Evolutionary conservation across 2,888 invertebrate genomes (phyloP).

Genomic region (Chrysina gloriosa): DNA sequence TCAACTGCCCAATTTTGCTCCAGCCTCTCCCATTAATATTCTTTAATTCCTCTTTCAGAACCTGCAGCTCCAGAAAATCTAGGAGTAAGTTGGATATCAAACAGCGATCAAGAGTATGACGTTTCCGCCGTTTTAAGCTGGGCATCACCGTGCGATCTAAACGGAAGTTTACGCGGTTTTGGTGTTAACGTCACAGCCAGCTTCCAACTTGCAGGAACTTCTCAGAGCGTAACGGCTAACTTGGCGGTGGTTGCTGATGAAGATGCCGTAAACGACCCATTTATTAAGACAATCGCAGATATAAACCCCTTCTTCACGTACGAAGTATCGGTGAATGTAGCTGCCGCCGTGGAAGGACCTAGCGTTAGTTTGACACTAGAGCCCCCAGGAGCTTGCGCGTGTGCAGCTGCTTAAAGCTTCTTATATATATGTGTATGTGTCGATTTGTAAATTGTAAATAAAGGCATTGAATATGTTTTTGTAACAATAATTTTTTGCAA

Average conservation of each 20-base stretch:
- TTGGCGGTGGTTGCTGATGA: conserved; percentile 1
- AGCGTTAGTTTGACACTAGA: not conserved
- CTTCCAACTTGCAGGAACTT: conserved; percentile 13
- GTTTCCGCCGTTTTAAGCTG: conserved; percentile 18
- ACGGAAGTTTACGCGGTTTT: conserved; percentile 27
- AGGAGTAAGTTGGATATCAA: not conserved
- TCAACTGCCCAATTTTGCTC: not conserved
- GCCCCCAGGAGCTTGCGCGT: conserved; percentile 32
- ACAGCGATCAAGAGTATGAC: not conserved
- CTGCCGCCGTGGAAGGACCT: conserved; percentile 23
- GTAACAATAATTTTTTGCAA: too few species aligned
- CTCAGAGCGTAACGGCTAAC: conserved; percentile 8
- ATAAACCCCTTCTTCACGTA: conserved; percentile 39
- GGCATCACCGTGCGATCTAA: conserved; percentile 26
- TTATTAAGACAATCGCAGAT: conserved; percentile 5
- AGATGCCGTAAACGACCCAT: not conserved
- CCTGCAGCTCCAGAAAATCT: conserved; percentile 27
- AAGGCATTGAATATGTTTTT: conserved; percentile 10
- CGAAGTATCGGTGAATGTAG: conserved; percentile 27
- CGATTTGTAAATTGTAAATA: not conserved
- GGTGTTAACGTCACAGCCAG: conserved; percentile 22
- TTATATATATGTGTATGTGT: not conserved
- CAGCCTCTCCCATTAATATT: not conserved
- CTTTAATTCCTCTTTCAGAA: conserved; percentile 22
- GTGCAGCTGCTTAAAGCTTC: not conserved